Base-by-base conservation (phyloP, 2,888 invertebrate genomes). In the Lumbricus terrestris region DNA sequence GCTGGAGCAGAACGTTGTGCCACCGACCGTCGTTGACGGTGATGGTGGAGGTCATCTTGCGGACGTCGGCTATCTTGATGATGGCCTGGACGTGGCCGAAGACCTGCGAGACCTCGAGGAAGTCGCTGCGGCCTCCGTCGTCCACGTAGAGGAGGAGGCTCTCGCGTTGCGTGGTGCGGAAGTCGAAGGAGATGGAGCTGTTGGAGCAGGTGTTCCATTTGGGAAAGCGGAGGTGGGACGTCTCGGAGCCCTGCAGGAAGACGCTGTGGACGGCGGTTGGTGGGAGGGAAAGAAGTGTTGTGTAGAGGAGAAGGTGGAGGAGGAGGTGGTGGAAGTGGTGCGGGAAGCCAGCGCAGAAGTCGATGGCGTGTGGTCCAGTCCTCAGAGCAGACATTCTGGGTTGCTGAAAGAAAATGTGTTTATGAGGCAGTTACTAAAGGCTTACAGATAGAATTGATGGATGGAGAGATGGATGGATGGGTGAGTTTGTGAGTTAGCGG, bases 61-160 rank as follows among this genome's bases (percentile, higher is more conserved):
- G 91, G 40, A 93, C 94, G 90, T 94, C 93, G 35, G 93, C 94
- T 88, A 94, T 93, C 91, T 94, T 94, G 83, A 94, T 92, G 47
- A 92, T 97, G 91, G 97, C 96, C 34, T 98, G 97, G 54, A 98
- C 97, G 23, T 91, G 92, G 0, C 94, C 93, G 29, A 92, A 90
- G 35, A 29, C 34, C 90, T 89, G 91, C 38, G 69, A 40, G 93
- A 99, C 96, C 95, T 98, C 98, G 95, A 98, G 98, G 95, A 98
- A 99, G 95, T 97, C 97, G 94, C 96, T 98, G 0, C 97, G 97
- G 92, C 97, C 97, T 4, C 97, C 97, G 95, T 99, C 98, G 95
- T 99, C 99, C 90, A 98, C 96, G 95, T 98, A 99, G 5, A 99
- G 95, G 0, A 99, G 96, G 92, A 99, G 95, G 34, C 98, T 98